Conservation (phyloP, 2,797 vertebrate species). For the Paguma larvata region DNA sequence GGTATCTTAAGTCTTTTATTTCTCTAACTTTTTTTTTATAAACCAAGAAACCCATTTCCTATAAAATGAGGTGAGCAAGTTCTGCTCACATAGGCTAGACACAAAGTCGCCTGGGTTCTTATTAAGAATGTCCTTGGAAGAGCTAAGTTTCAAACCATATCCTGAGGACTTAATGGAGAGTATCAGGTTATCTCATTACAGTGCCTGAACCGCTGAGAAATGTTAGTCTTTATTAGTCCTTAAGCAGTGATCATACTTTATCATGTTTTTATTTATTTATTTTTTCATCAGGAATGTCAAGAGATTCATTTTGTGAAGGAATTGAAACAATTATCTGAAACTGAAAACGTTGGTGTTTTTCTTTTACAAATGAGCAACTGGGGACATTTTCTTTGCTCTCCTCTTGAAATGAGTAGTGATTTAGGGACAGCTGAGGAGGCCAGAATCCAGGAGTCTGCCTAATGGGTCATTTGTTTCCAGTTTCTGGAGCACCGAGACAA, state of each 20-base stretch:
- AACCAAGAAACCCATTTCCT: background rate
- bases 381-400: background rate
- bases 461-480: slow-evolving; percentile 22
- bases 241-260: background rate
- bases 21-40: background rate
- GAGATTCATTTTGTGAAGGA: background rate
- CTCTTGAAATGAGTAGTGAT: background rate
- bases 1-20: background rate
- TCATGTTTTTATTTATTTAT: background rate
- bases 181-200: background rate
- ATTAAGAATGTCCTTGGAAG: background rate
- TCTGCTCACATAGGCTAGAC: too few relatives aligned
- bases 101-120: background rate
- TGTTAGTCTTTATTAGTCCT: background rate
- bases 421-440: background rate
- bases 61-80: background rate
- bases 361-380: background rate
- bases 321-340: slow-evolving; percentile 34
- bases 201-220: background rate
- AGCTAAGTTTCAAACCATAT: background rate
- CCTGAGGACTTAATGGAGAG: background rate
- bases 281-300: background rate
- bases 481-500: background rate
- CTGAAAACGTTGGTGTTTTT: background rate
- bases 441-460: background rate